phyloP scores from a whole-genome alignment of 2,888 invertebrate species.

The Lepeophtheirus nordmannii region DNA sequence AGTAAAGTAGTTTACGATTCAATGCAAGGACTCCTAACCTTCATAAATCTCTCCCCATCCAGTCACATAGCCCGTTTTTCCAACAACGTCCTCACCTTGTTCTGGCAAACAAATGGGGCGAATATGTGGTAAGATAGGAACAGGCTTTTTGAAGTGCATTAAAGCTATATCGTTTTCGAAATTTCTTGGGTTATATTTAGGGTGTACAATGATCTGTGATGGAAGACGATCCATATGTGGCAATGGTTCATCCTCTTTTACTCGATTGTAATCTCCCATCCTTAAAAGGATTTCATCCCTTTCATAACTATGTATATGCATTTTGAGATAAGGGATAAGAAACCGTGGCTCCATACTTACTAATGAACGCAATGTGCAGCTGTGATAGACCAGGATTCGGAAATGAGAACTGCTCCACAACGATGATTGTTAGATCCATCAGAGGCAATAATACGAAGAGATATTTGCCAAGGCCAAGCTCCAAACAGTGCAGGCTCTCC shows the following conservation, averaged over 20 bases:
- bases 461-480: conserved; percentile 32
- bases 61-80: conserved; percentile 50
- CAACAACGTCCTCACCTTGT: conserved; percentile 28
- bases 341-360: conserved; percentile 22
- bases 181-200: conserved; percentile 25
- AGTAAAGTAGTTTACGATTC: conserved; percentile 44
- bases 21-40: conserved; percentile 68
- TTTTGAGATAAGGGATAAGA: not conserved
- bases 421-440: conserved; percentile 25
- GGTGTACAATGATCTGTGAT: conserved; percentile 22
- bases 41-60: conserved; percentile 51
- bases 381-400: conserved; percentile 26
- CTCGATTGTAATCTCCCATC: conserved; percentile 23
- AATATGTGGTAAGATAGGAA: conserved; percentile 29
- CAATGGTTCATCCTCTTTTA: conserved; percentile 16
- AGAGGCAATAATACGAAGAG: conserved; percentile 19
- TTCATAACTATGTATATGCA: not conserved
- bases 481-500: conserved; percentile 30
- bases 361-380: conserved; percentile 28
- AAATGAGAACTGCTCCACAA: conserved; percentile 27
- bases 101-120: conserved; percentile 29
- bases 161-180: conserved; percentile 27
- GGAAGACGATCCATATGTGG: conserved; percentile 23
- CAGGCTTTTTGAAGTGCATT: conserved; percentile 28
- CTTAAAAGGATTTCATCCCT: conserved; percentile 18